Evolutionary conservation across 2,797 vertebrate genomes (phyloP).

Genomic region (Aldrovandia affinis): DNA sequence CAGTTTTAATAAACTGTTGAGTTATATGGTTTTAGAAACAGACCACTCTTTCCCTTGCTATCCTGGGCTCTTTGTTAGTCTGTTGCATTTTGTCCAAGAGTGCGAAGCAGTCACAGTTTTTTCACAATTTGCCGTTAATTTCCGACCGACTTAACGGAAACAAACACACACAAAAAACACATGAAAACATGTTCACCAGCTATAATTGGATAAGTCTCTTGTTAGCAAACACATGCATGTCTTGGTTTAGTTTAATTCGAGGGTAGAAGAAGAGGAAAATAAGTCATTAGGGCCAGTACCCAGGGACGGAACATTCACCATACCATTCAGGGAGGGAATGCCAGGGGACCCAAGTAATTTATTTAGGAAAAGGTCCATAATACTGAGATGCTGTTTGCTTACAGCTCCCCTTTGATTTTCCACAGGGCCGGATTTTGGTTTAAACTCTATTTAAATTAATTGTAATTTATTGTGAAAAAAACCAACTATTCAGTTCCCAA

Average conservation of each 20-base stretch:
- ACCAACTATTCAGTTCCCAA: neutral
- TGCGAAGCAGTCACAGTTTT: neutral
- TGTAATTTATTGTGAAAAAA: constrained; percentile 11
- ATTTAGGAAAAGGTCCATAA: neutral
- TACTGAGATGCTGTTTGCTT: constrained; percentile 5
- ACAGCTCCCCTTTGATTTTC: constrained; percentile 21
- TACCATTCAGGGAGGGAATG: neutral
- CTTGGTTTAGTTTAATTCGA: constrained; percentile 27
- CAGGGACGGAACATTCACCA: neutral
- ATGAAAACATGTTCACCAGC: constrained; percentile 4
- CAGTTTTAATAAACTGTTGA: neutral
- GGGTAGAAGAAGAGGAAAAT: constrained; percentile 22
- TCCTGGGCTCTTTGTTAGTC: neutral
- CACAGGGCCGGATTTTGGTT: neutral
- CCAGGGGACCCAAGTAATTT: constrained; percentile 16
- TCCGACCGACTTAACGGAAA: neutral
- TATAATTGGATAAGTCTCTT: constrained; percentile 18
- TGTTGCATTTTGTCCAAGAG: neutral
- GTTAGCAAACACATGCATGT: constrained; percentile 6
- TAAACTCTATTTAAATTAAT: constrained; percentile 17
- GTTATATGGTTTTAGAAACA: neutral
- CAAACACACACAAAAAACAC: neutral
- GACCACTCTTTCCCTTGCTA: neutral
- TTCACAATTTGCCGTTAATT: constrained; percentile 22
- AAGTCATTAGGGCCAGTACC: constrained; percentile 4